A percentile compares a stretch with the other conserved stretches of the same genome.
phyloP scores from a whole-genome alignment of 2,113 vertebrate species.

The Lasiurus cinereus region DNA sequence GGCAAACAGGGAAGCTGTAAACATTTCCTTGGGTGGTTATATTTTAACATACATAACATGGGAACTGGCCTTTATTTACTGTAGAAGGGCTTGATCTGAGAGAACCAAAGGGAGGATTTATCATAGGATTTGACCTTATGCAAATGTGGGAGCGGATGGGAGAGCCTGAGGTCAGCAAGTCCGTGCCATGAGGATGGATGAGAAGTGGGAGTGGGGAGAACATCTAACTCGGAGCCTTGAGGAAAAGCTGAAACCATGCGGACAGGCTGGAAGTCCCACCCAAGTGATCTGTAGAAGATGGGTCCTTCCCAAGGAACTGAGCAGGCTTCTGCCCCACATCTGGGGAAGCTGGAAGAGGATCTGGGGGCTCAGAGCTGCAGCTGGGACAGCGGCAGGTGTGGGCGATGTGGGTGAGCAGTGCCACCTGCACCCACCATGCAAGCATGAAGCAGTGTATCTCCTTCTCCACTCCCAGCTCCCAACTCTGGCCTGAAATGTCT shows the following conservation, averaged over 20 bases:
- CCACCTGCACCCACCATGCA: rapidly evolving
- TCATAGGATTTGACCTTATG: not conserved
- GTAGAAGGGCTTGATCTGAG: not conserved
- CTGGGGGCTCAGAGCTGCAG: not conserved
- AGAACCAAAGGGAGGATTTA: too few relatives aligned
- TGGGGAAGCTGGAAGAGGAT: not conserved
- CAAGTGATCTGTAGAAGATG: too few relatives aligned
- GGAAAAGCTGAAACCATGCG: not conserved
- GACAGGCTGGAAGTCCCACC: not conserved
- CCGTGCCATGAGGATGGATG: not conserved
- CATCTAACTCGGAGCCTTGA: rapidly evolving
- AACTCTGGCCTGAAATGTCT: rapidly evolving
- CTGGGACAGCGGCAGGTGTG: rapidly evolving
- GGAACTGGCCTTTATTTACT: not conserved
- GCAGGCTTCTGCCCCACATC: not conserved
- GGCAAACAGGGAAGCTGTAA: not conserved
- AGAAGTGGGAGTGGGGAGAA: not conserved
- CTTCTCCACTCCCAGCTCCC: not conserved
- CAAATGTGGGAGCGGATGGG: not conserved
- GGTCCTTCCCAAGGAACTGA: rapidly evolving
- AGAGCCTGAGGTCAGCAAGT: not conserved
- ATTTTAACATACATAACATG: not conserved
- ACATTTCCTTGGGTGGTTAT: too few relatives aligned
- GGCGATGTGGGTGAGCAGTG: rapidly evolving
- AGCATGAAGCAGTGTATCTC: rapidly evolving